Percentiles rank a stretch among this genome's conserved stretches.
These are phyloP conservation scores for Metaphire vulgaris DNA, from an alignment of 1,140 invertebrate species.

Conservation along the genomic window DNA sequence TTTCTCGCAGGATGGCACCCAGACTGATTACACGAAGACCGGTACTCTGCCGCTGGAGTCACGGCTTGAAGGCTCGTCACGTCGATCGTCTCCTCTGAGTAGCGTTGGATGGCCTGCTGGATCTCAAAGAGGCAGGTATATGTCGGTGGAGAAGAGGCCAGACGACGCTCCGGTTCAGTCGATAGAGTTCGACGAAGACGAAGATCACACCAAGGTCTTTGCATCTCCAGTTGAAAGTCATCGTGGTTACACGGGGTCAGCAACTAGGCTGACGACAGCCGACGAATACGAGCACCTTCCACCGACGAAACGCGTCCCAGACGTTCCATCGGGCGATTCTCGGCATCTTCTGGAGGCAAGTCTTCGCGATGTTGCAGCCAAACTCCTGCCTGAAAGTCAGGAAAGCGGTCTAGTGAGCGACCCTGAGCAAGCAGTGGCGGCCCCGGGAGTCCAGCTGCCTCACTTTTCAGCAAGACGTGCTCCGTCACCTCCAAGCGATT, in stretches of 20 bases:
- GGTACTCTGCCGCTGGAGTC: background rate
- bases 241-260: background rate
- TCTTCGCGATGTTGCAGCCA: background rate
- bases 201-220: background rate
- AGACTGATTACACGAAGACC: background rate
- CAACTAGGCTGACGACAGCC: background rate
- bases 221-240: background rate
- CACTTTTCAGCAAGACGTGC: background rate
- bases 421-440: background rate
- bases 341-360: background rate
- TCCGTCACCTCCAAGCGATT: background rate
- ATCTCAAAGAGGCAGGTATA: background rate
- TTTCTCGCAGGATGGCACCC: background rate
- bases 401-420: no score
- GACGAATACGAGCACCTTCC: background rate
- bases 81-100: background rate
- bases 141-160: background rate
- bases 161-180: background rate
- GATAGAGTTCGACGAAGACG: background rate
- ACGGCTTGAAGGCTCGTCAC: background rate
- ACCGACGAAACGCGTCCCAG: background rate
- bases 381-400: background rate
- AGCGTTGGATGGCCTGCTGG: background rate
- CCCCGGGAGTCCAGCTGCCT: background rate
- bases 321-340: background rate